These are phyloP conservation scores for Cherax quadricarinatus DNA, from an alignment of 1,140 invertebrate species.

Conservation along the genomic window DNA sequence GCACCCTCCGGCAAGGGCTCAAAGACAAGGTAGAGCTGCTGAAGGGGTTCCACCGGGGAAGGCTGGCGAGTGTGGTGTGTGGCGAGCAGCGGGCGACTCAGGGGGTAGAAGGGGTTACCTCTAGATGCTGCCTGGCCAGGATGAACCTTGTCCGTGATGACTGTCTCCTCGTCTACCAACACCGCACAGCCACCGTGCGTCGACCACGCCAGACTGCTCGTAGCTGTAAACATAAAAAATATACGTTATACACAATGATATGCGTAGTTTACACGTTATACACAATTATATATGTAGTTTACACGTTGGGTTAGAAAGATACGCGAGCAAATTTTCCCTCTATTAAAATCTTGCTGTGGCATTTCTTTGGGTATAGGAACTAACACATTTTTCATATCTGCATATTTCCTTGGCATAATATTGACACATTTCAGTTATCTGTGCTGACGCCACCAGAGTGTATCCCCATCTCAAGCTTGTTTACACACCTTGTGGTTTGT, in stretches of 20 bases:
- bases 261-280: no score
- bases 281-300: no score
- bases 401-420: no score
- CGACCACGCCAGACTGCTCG: slow-evolving; percentile 62
- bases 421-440: no score
- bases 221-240: slow-evolving; percentile 43
- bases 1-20: slow-evolving; percentile 9
- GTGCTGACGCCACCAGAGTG: no score
- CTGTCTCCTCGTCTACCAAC: slow-evolving; percentile 58
- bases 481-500: no score
- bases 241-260: neutral
- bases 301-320: no score
- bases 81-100: neutral
- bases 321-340: no score
- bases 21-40: slow-evolving; percentile 27
- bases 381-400: no score
- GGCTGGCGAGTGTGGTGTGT: slow-evolving; percentile 1
- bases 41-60: slow-evolving; percentile 20
- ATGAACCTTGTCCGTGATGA: slow-evolving; percentile 58
- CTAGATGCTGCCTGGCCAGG: slow-evolving; percentile 55
- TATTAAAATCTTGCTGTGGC: no score
- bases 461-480: no score
- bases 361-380: no score
- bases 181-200: slow-evolving; percentile 62
- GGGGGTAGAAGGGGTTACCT: slow-evolving; percentile 60